These are phyloP conservation scores for Calyptommatus sinebrachiatus DNA, from an alignment of 2,113 vertebrate species.

Conservation along the genomic window DNA sequence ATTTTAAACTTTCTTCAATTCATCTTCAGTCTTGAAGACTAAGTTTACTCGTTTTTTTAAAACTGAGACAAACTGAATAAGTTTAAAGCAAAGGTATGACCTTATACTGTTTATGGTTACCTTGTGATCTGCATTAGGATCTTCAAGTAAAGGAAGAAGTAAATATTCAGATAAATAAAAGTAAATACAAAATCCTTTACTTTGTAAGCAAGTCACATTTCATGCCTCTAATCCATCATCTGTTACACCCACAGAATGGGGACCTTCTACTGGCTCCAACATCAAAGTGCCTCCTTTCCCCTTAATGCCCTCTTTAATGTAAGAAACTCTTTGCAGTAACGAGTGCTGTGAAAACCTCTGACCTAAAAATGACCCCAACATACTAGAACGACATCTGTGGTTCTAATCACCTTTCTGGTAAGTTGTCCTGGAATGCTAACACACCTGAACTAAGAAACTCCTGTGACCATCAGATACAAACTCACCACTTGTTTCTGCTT, in stretches of 20 bases:
- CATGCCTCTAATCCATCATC: neutral
- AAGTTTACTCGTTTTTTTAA: too few relatives aligned
- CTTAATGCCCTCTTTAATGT: neutral
- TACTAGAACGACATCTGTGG: neutral
- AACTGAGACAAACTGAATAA: too few relatives aligned
- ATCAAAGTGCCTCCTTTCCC: neutral
- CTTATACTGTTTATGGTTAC: too few relatives aligned
- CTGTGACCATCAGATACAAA: neutral
- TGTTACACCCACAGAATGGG: neutral
- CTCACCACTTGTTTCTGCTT: conserved; percentile 99
- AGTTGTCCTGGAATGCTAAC: neutral
- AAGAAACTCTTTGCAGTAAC: neutral
- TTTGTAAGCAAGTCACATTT: neutral
- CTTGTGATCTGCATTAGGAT: too few relatives aligned
- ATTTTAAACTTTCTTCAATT: too few relatives aligned
- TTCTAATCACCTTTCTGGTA: neutral
- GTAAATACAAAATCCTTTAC: neutral
- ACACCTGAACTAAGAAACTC: neutral
- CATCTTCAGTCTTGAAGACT: too few relatives aligned
- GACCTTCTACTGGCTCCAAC: neutral
- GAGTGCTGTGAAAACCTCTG: neutral
- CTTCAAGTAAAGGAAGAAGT: too few relatives aligned
- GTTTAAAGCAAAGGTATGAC: too few relatives aligned
- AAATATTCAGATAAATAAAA: too few relatives aligned
- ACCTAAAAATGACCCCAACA: neutral